Conservation (phyloP, 2,888 invertebrate genomes). For the Nematopogon swammerdamellus region DNA sequence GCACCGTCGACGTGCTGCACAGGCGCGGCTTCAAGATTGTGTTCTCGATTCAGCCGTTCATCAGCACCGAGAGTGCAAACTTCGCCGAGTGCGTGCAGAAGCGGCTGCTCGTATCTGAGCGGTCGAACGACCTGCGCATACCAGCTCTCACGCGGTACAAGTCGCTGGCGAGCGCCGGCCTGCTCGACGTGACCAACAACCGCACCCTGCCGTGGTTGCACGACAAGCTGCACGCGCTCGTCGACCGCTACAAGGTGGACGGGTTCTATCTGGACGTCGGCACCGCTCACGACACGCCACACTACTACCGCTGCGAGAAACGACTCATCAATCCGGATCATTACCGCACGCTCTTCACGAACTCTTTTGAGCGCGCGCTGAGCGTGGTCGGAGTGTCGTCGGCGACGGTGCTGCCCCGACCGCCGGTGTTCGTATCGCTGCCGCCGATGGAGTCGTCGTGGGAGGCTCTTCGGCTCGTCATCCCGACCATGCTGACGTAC, state of each 20-base stretch:
- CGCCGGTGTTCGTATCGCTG: constrained; percentile 82
- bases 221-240: constrained; percentile 66
- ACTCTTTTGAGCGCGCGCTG: constrained; percentile 59
- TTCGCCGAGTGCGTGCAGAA: constrained; percentile 77
- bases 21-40: constrained; percentile 84
- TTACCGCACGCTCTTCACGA: constrained; percentile 71
- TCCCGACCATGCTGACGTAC: constrained; percentile 84
- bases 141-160: constrained; percentile 83
- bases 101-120: constrained; percentile 74
- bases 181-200: constrained; percentile 84
- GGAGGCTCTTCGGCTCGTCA: constrained; percentile 77
- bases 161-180: constrained; percentile 74
- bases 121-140: constrained; percentile 72
- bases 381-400: constrained; percentile 80
- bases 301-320: constrained; percentile 76
- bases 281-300: constrained; percentile 81
- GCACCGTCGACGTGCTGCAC: constrained; percentile 76
- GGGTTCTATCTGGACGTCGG: constrained; percentile 83
- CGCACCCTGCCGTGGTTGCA: constrained; percentile 77
- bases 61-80: constrained; percentile 79
- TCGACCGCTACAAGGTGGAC: constrained; percentile 74
- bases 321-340: constrained; percentile 77
- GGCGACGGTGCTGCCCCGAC: constrained; percentile 75
- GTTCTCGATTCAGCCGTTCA: constrained; percentile 87
- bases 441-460: constrained; percentile 86